These are phyloP conservation scores for Apus apus DNA, from an alignment of 2,113 vertebrate species.

Conservation along the genomic window DNA sequence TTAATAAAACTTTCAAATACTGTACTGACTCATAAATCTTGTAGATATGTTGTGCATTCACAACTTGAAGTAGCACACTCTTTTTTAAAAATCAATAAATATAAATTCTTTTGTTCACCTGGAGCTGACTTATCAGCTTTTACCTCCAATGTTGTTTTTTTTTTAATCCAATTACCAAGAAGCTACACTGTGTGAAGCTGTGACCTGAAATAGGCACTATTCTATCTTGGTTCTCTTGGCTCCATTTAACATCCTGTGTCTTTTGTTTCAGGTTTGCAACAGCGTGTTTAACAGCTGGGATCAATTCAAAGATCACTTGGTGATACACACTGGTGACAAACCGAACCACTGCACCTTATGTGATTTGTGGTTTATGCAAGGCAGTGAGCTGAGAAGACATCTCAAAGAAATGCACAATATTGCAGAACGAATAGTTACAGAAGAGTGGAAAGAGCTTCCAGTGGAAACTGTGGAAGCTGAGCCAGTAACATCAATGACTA, in stretches of 20 bases:
- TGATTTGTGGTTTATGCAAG: slow-evolving; percentile 96
- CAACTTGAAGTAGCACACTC: not conserved
- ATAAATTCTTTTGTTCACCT: not conserved
- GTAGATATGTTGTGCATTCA: not conserved
- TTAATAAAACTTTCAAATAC: not conserved
- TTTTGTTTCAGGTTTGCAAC: slow-evolving; percentile 89
- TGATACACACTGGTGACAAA: slow-evolving; percentile 95
- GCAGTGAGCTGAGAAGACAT: slow-evolving; percentile 87
- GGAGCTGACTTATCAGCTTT: not conserved
- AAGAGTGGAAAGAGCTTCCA: slow-evolving; percentile 73
- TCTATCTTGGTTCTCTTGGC: not conserved
- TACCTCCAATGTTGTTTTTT: not conserved
- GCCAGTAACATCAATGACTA: slow-evolving; percentile 81
- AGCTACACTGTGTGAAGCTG: not conserved
- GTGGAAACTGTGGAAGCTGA: slow-evolving; percentile 80
- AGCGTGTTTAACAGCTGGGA: slow-evolving; percentile 99
- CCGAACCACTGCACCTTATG: slow-evolving; percentile 97
- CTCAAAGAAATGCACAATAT: slow-evolving; percentile 86
- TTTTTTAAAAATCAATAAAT: not conserved
- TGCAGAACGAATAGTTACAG: slow-evolving; percentile 77
- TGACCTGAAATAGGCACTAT: not conserved
- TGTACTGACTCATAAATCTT: not conserved
- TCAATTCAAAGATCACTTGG: slow-evolving; percentile 96
- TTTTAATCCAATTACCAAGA: not conserved
- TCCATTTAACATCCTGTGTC: not conserved